Evolutionary conservation across 2,113 vertebrate genomes (phyloP), one percentile per base, ranked within the genome.

Genomic region (Stigmatopora argus): DNA sequence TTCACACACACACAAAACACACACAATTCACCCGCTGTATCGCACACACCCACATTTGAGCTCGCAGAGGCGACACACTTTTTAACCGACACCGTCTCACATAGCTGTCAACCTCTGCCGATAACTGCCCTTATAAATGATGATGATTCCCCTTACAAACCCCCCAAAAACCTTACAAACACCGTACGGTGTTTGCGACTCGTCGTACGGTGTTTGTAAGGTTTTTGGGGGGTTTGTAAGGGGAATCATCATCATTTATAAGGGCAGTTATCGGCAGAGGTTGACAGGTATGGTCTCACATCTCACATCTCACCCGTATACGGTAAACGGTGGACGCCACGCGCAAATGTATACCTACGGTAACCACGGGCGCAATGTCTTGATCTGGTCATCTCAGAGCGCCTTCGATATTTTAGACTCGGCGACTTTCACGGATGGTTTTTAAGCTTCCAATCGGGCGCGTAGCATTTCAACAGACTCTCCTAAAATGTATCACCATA

Each of bases 381-480:
- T 84, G 79, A 84, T 72, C 59, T 58, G 64, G 78, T 87, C 68
- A 69, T 70, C 77, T 80, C 70, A 53, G 73, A 67, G 55, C 77
- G 70, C 62, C 66, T 83, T 71, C 78, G 62, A 31, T 78, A 46
- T 72, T 51, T 68, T 74, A 8, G 76, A 67, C 66, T 61, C 71
- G 61, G 7, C 4, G 53, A 12, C 13, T 72, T 31, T 77, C 75
- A 74, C 70, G 66, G 81, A 53, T 64, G 73, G 68, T 48, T 70
- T 77, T 87, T 85, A 73, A 73, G 66, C 69, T 81, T 81, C 12
- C 69, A 77, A 79, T 85, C 77, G 78, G 79, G 79, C 82, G 78
- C 71, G 49, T 69, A 60, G 69, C 75, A 77, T 88, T 86, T 83
- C 71, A 87, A 72, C 83, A 69, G 77, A 23, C n/a, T 44, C 18